Evolutionary conservation across 2,113 vertebrate species (phyloP), one percentile per base, ranked within the genome.

Genomic region (Microtus montanus): DNA sequence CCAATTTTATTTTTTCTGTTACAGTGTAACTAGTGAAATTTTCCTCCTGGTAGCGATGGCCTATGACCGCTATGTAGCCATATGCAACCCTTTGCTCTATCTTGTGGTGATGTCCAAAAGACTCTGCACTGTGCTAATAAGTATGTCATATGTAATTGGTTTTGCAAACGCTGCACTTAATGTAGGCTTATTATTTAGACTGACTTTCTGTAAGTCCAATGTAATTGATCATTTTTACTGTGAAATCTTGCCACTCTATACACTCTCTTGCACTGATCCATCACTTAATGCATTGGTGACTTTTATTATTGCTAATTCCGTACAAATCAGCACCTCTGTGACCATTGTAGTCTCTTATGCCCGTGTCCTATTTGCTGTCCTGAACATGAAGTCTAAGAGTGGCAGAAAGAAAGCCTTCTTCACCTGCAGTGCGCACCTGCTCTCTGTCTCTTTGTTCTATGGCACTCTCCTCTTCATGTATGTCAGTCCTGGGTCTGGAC

Each of bases 251-350:
- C 78, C 83, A 52, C 64, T 97, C 6, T 84, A 93, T 41, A 64
- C 77, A 90, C 85, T 97, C 89, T 97, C 97, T 83, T 97, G 96
- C 35, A 95, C 70, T 30, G 84, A 97, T 1, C 70, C 93, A 54
- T 96, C 96, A 35, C 77, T 90, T 93, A 97, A 96, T 64, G 52
- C 86, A 41, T 58, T 87, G 2, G 52, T 97, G 0, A 0, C 71
- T 91, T 93, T 95, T 30, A 82, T 92, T 92, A 95, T 73, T 44
- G 44, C 44, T 44, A 5, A 5, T 44, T 44, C 44, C 44, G 5
- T 44, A 44, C 44, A 44, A 44, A 44, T 44, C 44, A 44, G 44
- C 44, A 44, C 44, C 44, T 44, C 44, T 5, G 4, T 44, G 44
- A 44, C 44, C 44, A 44, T 44, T 44, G 44, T 44, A 44, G 5